Evolutionary conservation across 2,888 invertebrate species (phyloP).

Genomic region (Tetanocera ferruginea): DNA sequence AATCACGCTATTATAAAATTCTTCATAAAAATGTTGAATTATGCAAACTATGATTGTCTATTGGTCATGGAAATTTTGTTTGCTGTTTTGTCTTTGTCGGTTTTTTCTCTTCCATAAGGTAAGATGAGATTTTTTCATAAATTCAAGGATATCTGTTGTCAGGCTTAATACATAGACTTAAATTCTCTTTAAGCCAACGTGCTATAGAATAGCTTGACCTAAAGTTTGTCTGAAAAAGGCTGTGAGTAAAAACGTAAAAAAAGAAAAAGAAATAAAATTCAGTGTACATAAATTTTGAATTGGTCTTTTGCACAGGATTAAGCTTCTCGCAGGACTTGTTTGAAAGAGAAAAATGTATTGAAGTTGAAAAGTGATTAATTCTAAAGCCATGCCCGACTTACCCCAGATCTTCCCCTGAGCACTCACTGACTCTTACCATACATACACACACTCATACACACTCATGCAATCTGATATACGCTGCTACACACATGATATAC

Average conservation of each 20-base stretch:
- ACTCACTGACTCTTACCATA: conserved; percentile 28
- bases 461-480: background rate
- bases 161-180: no score
- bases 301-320: conserved; percentile 58
- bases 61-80: no score
- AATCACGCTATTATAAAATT: no score
- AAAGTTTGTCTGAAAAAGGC: background rate
- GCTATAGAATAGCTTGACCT: no score
- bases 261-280: background rate
- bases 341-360: conserved; percentile 42
- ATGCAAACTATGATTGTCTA: no score
- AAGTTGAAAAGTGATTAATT: conserved; percentile 66
- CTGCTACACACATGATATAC: background rate
- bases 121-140: no score
- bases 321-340: conserved; percentile 52
- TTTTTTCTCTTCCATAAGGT: no score
- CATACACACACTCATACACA: conserved; percentile 28
- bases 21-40: no score
- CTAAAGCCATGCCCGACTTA: conserved; percentile 39
- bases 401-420: background rate
- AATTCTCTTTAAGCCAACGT: no score
- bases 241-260: background rate
- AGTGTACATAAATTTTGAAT: conserved; percentile 61
- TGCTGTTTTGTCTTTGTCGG: no score
- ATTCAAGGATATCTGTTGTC: no score